Evolutionary conservation across 2,797 vertebrate genomes (phyloP).

Genomic region (Steatocranus sp.): DNA sequence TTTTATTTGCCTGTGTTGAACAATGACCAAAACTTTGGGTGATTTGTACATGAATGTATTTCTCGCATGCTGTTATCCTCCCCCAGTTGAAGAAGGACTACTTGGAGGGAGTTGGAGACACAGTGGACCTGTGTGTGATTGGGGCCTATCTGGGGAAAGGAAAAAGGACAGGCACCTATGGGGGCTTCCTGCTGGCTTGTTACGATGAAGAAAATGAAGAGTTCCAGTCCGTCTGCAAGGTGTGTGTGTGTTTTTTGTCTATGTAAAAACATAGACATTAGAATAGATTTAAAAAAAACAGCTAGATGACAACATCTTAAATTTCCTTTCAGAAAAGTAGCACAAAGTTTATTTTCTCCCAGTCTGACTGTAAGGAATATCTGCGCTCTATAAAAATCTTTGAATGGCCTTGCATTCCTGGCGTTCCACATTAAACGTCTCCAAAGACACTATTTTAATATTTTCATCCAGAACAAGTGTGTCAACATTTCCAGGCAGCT

Average conservation of each 20-base stretch:
- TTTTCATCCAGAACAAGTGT: not conserved
- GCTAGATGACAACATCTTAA: not conserved
- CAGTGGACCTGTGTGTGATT: conserved; percentile 88
- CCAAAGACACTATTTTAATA: not conserved
- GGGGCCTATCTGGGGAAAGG: conserved; percentile 89
- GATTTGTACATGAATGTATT: not conserved
- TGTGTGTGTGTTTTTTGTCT: conserved; percentile 29
- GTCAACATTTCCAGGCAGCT: not conserved
- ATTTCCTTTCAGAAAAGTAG: not conserved
- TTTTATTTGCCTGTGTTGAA: not conserved
- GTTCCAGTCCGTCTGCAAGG: conserved; percentile 92
- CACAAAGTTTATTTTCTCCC: not conserved
- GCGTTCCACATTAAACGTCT: not conserved
- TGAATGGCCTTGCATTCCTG: not conserved
- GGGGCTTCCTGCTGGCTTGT: conserved; percentile 87
- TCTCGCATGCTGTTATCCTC: not conserved
- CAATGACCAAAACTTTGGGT: not conserved
- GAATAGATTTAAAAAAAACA: not conserved
- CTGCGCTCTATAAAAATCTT: not conserved
- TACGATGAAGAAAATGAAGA: conserved; percentile 89
- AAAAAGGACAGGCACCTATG: conserved; percentile 84
- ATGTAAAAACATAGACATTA: not conserved
- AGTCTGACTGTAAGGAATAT: not conserved
- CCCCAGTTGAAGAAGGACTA: conserved; percentile 90
- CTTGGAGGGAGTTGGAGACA: conserved; percentile 87